A percentile compares a stretch with the other conserved stretches of the same genome.
These are phyloP conservation scores for Bedellia somnulentella DNA, from an alignment of 2,888 invertebrate species.

Conservation along the genomic window DNA sequence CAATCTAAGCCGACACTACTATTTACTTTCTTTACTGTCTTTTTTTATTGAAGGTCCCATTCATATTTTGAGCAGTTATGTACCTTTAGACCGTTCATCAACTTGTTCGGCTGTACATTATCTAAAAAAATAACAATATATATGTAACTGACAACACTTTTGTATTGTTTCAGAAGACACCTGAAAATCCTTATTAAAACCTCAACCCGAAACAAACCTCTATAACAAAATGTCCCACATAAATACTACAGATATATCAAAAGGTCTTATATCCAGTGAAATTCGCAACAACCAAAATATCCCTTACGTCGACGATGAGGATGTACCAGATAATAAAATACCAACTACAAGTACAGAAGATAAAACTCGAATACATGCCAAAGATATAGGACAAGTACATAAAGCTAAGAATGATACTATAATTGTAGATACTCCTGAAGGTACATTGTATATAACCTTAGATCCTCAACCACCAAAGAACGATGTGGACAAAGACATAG, in stretches of 20 bases:
- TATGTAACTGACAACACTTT: too few species aligned
- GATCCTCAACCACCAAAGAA: slow-evolving; percentile 27
- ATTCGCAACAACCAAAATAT: slow-evolving; percentile 14
- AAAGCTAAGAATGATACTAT: slow-evolving; percentile 44
- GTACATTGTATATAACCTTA: slow-evolving; percentile 44
- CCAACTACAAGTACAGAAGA: slow-evolving; percentile 2
- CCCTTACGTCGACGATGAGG: slow-evolving; percentile 22
- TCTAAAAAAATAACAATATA: too few species aligned
- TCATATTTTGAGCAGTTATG: too few species aligned
- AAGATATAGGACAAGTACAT: slow-evolving; percentile 36
- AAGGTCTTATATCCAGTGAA: slow-evolving; percentile 43
- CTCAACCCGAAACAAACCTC: too few species aligned
- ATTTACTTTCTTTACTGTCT: too few species aligned
- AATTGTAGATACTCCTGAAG: slow-evolving; percentile 49
- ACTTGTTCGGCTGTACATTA: too few species aligned
- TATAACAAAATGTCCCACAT: too few species aligned
- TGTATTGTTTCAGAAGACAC: too few species aligned
- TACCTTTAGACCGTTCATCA: too few species aligned
- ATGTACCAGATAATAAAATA: background rate
- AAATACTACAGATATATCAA: slow-evolving; percentile 26
- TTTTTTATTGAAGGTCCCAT: too few species aligned
- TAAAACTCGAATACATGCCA: slow-evolving; percentile 23
- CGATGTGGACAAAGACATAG: slow-evolving; percentile 21
- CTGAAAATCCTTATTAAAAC: too few species aligned
- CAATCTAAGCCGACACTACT: too few species aligned